Evolutionary conservation across 2,797 vertebrate genomes (phyloP).

Genomic region (Cirrhinus molitorella): DNA sequence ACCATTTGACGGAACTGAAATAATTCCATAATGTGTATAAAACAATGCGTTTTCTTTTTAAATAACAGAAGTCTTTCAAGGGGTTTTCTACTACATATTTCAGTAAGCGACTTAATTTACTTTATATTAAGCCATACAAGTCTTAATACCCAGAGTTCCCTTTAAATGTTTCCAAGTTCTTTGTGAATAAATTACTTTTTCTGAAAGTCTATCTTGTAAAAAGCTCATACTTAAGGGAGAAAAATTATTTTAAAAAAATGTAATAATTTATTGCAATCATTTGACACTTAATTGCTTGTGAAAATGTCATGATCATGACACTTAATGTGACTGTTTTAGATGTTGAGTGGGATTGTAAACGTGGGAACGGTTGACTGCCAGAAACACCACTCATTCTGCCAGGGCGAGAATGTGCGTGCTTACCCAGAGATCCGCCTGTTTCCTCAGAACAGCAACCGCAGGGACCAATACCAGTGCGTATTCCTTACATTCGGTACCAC

Average conservation of each 20-base stretch:
- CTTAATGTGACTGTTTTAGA: constrained; percentile 65
- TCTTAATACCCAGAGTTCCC: no score
- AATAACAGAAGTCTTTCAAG: no score
- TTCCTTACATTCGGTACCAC: constrained; percentile 6
- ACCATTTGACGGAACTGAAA: no score
- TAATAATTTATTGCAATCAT: background rate
- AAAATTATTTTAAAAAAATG: background rate
- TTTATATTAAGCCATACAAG: no score
- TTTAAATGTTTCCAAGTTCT: background rate
- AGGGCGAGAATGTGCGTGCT: constrained; percentile 84
- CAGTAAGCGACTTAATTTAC: no score
- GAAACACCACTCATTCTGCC: constrained; percentile 88
- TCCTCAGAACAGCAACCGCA: constrained; percentile 74
- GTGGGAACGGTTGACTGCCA: constrained; percentile 95
- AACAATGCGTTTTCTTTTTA: no score
- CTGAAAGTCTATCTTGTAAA: no score
- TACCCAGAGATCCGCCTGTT: constrained; percentile 95
- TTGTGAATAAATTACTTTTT: no score
- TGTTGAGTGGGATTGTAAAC: constrained; percentile 85
- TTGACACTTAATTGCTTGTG: background rate
- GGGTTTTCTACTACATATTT: no score
- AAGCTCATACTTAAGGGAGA: background rate
- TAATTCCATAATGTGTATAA: no score
- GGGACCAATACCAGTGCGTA: constrained; percentile 82
- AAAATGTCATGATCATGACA: background rate